These are phyloP conservation scores for Drosophila neutralis DNA, from an alignment of 2,888 invertebrate genomes.

Conservation along the genomic window DNA sequence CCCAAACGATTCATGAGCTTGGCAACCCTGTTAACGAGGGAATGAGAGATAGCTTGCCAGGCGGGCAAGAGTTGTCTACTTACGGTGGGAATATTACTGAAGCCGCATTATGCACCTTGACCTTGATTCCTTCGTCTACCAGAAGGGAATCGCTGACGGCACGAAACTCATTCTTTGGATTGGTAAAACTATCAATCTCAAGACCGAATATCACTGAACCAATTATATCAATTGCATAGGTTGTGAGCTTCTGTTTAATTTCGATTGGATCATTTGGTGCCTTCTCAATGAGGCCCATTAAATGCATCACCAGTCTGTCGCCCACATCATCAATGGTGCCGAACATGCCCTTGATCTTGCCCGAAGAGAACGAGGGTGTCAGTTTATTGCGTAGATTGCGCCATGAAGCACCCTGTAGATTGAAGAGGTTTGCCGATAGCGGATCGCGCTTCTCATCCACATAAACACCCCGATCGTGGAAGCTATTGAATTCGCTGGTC, in stretches of 20 bases:
- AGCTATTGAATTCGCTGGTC: conserved; percentile 88
- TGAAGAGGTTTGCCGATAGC: conserved; percentile 86
- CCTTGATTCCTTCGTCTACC: conserved; percentile 22
- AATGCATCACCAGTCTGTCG: conserved; percentile 85
- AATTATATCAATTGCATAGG: conserved; percentile 85
- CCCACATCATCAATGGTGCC: conserved; percentile 87
- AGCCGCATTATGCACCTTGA: conserved; percentile 59
- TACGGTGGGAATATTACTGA: conserved; percentile 78
- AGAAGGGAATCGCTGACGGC: conserved; percentile 59
- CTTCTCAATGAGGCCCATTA: conserved; percentile 79
- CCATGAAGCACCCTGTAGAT: conserved; percentile 86
- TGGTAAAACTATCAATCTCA: conserved; percentile 82
- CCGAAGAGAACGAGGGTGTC: conserved; percentile 89
- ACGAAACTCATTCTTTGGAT: conserved; percentile 82
- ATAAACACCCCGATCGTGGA: conserved; percentile 88
- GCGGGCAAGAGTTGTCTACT: conserved; percentile 33
- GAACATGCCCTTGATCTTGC: conserved; percentile 89
- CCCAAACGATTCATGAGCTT: conserved; percentile 64
- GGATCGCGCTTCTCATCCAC: conserved; percentile 87
- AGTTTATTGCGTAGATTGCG: conserved; percentile 87
- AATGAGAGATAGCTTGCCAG: background rate
- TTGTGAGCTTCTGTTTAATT: conserved; percentile 81
- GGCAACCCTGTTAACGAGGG: conserved; percentile 52
- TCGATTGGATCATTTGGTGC: conserved; percentile 84
- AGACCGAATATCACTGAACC: conserved; percentile 85